A percentile compares a stretch with the other conserved stretches of the same genome.
Evolutionary conservation across 2,888 invertebrate genomes (phyloP).

Genomic region (Drosophila peninsularis): DNA sequence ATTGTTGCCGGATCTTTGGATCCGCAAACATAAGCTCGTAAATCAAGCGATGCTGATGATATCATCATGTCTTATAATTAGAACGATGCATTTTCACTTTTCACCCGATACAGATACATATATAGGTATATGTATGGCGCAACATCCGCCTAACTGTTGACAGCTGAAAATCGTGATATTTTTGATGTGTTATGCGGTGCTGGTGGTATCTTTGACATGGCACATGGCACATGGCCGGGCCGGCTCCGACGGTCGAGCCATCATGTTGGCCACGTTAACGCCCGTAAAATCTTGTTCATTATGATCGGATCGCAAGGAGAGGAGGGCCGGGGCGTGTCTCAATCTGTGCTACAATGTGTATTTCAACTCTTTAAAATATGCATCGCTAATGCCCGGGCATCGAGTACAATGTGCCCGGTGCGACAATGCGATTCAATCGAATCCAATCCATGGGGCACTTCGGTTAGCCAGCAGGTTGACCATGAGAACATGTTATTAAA

Average conservation of each 20-base stretch:
- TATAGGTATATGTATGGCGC: constrained; percentile 1
- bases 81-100: constrained; percentile 78
- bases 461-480: constrained; percentile 76
- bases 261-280: constrained; percentile 47
- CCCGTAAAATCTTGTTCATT: constrained; percentile 75
- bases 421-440: constrained; percentile 33
- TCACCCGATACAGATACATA: constrained; percentile 33
- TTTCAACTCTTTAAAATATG: constrained; percentile 78
- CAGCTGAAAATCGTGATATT: constrained; percentile 79
- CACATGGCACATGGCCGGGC: constrained; percentile 10
- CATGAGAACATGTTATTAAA: constrained; percentile 84
- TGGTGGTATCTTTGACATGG: constrained; percentile 42
- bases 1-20: constrained; percentile 74
- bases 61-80: constrained; percentile 77
- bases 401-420: constrained; percentile 38
- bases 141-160: constrained; percentile 67
- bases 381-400: constrained; percentile 46
- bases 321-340: constrained; percentile 14
- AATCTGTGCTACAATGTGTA: constrained; percentile 56
- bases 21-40: constrained; percentile 44
- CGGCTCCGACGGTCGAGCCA: constrained; percentile 29
- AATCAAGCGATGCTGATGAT: constrained; percentile 70
- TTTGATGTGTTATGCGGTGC: constrained; percentile 61
- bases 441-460: constrained; percentile 26
- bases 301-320: constrained; percentile 49